Evolutionary conservation across 1,140 invertebrate genomes (phyloP).

Genomic region (Platyura marginata): DNA sequence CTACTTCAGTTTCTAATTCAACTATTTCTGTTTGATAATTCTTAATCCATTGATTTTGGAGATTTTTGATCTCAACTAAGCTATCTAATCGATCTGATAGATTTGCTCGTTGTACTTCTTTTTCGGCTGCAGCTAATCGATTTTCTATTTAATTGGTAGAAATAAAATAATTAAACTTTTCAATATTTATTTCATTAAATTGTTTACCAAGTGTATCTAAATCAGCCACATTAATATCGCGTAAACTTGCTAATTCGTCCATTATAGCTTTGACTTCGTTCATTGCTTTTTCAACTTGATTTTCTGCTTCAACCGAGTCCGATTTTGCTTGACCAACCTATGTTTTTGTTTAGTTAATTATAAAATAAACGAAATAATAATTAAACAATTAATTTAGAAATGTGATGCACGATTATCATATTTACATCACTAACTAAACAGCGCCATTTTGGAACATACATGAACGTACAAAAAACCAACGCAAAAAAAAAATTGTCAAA

Average conservation of each 20-base stretch:
- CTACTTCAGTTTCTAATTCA: conserved; percentile 55
- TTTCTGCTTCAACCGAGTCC: conserved; percentile 54
- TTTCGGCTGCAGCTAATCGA: conserved; percentile 52
- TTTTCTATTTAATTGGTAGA: conserved; percentile 41
- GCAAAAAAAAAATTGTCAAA: no score
- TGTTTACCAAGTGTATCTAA: conserved; percentile 37
- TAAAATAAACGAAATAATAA: conserved; percentile 21
- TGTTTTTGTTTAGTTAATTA: no score
- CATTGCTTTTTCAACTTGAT: conserved; percentile 63
- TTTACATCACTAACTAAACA: no score
- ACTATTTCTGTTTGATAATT: conserved; percentile 65
- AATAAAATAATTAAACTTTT: no score
- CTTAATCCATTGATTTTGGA: conserved; percentile 59
- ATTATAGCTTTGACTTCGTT: conserved; percentile 62
- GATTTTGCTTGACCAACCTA: conserved; percentile 77
- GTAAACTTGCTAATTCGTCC: conserved; percentile 55
- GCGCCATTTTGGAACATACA: no score
- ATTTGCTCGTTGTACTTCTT: conserved; percentile 49
- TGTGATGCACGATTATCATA: no score
- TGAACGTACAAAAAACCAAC: conserved; percentile 1
- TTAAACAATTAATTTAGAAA: no score
- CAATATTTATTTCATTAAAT: no score
- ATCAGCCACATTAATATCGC: conserved; percentile 48
- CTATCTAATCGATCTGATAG: conserved; percentile 55
- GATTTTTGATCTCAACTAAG: conserved; percentile 48